These are phyloP conservation scores for Acanthisitta chloris DNA, from an alignment of 2,113 vertebrate species.

Conservation along the genomic window DNA sequence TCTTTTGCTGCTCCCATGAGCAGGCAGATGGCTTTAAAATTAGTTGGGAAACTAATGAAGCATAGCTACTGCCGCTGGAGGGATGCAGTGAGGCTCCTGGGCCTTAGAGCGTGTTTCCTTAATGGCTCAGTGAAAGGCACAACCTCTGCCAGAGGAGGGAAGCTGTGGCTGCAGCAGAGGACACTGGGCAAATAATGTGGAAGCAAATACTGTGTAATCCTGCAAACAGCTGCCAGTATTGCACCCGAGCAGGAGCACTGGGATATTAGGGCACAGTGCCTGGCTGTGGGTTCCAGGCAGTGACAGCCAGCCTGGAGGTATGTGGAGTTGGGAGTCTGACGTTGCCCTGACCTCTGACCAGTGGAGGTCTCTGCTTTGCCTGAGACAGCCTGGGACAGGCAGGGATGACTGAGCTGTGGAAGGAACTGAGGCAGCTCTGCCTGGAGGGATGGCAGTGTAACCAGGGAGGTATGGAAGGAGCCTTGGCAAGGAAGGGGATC, in stretches of 20 bases:
- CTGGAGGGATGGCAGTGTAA: neutral
- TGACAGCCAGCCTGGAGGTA: neutral
- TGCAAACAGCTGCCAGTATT: neutral
- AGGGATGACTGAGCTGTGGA: neutral
- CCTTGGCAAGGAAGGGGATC: neutral
- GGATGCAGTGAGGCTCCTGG: neutral
- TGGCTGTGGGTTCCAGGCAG: neutral
- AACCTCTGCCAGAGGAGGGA: neutral
- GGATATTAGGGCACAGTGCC: neutral
- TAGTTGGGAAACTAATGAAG: neutral
- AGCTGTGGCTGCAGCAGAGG: neutral
- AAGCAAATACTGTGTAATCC: neutral
- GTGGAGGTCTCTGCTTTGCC: neutral
- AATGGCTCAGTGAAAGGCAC: neutral
- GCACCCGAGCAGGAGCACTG: neutral
- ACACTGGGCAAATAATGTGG: neutral
- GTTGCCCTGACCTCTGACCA: too few relatives aligned
- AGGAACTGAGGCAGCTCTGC: neutral
- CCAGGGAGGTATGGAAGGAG: neutral
- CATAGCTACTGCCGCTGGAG: neutral
- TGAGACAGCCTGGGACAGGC: neutral
- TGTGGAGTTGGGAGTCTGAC: rapidly evolving
- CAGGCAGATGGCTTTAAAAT: neutral
- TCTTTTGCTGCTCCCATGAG: neutral
- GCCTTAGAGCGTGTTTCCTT: neutral